phyloP scores from a whole-genome alignment of 2,797 vertebrate species.

The Ptychobarbus kaznakovi region DNA sequence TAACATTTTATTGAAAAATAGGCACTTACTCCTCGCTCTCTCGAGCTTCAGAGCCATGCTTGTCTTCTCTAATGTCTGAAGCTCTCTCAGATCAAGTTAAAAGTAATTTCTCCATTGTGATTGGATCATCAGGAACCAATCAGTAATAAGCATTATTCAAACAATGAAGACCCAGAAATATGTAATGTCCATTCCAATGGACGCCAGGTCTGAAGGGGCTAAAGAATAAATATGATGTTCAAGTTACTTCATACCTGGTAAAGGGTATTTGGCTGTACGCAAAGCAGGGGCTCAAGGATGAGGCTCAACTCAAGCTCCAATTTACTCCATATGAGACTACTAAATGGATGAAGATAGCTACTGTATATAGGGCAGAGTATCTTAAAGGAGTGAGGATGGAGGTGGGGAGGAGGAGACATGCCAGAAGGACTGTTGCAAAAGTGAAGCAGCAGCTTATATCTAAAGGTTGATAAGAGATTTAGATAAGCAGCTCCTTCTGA shows the following conservation, averaged over 20 bases:
- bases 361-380: background rate
- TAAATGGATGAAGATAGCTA: background rate
- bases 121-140: too few relatives aligned
- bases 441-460: background rate
- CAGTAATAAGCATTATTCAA: too few relatives aligned
- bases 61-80: too few relatives aligned
- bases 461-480: background rate
- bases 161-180: too few relatives aligned
- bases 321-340: background rate
- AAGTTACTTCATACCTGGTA: background rate
- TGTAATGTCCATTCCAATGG: too few relatives aligned
- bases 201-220: too few relatives aligned
- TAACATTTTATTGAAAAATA: too few relatives aligned
- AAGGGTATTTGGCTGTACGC: background rate
- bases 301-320: conserved; percentile 8
- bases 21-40: too few relatives aligned
- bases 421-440: background rate
- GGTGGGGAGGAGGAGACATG: background rate
- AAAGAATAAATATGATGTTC: background rate
- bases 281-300: background rate
- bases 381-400: background rate
- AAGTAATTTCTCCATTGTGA: too few relatives aligned
- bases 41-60: too few relatives aligned
- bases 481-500: background rate
- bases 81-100: too few relatives aligned